Conservation (phyloP, 2,797 vertebrate species). For the Amblyraja radiata region DNA sequence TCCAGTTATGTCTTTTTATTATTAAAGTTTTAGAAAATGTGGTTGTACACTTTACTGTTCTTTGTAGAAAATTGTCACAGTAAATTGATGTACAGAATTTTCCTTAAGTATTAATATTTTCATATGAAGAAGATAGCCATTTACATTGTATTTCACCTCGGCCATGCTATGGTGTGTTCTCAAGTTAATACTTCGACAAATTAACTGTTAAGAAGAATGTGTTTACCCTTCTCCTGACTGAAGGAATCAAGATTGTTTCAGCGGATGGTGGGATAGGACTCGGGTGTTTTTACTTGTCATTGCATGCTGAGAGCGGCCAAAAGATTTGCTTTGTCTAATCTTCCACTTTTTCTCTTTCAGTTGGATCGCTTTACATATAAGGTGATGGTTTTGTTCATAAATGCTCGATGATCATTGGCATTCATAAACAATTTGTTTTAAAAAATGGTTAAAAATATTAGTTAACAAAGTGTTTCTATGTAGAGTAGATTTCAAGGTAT, state of each 20-base stretch:
- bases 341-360: constrained; percentile 10
- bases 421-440: background rate
- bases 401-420: constrained; percentile 12
- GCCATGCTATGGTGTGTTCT: background rate
- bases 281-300: constrained; percentile 1
- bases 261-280: constrained; percentile 1
- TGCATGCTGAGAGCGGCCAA: constrained; percentile 13
- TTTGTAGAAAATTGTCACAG: constrained; percentile 16
- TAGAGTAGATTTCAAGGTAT: constrained; percentile 27
- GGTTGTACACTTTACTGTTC: constrained; percentile 28
- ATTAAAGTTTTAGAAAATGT: constrained; percentile 24
- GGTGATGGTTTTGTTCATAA: background rate
- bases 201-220: background rate
- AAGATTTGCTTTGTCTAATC: constrained; percentile 6
- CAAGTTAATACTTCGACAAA: background rate
- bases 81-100: constrained; percentile 1
- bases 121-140: constrained; percentile 6
- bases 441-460: background rate
- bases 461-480: constrained; percentile 3
- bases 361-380: background rate
- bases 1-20: constrained; percentile 20
- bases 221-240: background rate
- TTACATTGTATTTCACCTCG: constrained; percentile 7
- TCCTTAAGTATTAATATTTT: constrained; percentile 22
- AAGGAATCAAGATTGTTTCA: background rate